Evolutionary conservation across 2,797 vertebrate species (phyloP), one percentile per base, ranked within the genome.

Genomic region (Strix occidentalis): DNA sequence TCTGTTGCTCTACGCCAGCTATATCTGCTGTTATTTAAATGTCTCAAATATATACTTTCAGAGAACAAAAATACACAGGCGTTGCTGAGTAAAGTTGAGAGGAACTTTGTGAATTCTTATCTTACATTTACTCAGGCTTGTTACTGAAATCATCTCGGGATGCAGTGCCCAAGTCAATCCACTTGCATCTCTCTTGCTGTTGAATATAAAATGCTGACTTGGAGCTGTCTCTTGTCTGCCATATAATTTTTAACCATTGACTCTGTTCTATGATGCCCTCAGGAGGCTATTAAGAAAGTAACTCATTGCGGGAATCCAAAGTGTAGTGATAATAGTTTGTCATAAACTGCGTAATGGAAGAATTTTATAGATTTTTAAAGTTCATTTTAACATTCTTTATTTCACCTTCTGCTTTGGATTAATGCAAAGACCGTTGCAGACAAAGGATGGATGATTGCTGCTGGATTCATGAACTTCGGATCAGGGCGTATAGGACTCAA

Each of bases 281-380:
- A 82, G 89, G 90, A 96, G 76, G 84, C 75, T 91, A 66, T 87
- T 91, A 86, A 92, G 87, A 83, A 91, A 91, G 72, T 58, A 91
- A 87, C 87, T 89, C 76, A 45, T 87, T 81, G 84, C 48, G 56
- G 74, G 69, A 91, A 89, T 89, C 64, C 63, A 65, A 87, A 92
- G 57, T 46, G 66, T 85, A 48, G 37, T 28, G 79, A 79, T 92
- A 87, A 87, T 94, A 92, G 64, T 83, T 81, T 33, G 43, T 87
- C 79, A 58, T 84, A 80, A 78, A 81, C 29, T 28, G 61, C 5
- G 2, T 61, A 87, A 74, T 84, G 80, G 74, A 66, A 70, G 83
- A 64, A 21, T 54, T 77, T 94, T 90, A 68, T 87, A 54, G 77
- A 50, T 87, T 69, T 56, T 80, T 92, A 87, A 94, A 93, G 68